Conservation (phyloP, 2,888 invertebrate genomes). For the Cistogaster globosa region DNA sequence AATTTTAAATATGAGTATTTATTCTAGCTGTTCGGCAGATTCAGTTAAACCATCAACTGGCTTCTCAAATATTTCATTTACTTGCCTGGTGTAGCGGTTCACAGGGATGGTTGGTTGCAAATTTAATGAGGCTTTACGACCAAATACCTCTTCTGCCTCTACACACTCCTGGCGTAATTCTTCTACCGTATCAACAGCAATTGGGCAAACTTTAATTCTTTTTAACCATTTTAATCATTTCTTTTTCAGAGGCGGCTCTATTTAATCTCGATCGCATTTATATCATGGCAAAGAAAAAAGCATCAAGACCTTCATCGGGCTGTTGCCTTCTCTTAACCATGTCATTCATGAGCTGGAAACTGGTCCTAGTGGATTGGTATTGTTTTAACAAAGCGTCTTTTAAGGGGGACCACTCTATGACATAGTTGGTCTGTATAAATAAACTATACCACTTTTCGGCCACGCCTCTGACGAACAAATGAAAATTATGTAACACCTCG, state of each 20-base stretch:
- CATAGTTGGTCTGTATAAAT: background rate
- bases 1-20: too few species aligned
- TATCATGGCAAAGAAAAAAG: background rate
- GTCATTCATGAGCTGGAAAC: conserved; percentile 5
- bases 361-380: background rate
- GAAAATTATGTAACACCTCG: background rate
- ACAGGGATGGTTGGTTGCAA: too few species aligned
- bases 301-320: background rate
- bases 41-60: too few species aligned
- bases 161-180: background rate
- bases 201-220: background rate
- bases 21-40: too few species aligned
- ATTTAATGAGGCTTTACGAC: too few species aligned
- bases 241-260: background rate
- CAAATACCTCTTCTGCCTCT: background rate
- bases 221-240: background rate
- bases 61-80: too few species aligned
- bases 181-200: background rate
- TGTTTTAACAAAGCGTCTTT: background rate
- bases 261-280: background rate
- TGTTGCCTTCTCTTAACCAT: background rate
- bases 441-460: background rate
- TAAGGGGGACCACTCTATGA: background rate
- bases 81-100: too few species aligned
- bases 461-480: background rate